These are phyloP conservation scores for Nicator chloris DNA, from an alignment of 2,113 vertebrate species.

Conservation along the genomic window DNA sequence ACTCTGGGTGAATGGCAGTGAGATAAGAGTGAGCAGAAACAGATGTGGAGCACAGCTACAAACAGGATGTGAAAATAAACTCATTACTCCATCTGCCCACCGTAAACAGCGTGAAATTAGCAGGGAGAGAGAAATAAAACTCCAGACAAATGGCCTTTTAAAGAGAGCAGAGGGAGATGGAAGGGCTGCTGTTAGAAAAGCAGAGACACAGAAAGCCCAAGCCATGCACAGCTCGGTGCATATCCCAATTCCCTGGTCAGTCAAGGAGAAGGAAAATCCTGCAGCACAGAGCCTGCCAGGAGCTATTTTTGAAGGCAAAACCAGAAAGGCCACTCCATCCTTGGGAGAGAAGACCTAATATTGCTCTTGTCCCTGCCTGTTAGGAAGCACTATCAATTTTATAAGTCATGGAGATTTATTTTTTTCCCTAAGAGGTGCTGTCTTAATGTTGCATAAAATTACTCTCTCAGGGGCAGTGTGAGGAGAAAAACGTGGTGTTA, in stretches of 20 bases:
- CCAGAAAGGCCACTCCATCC: not conserved
- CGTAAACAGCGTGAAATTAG: conserved; percentile 40
- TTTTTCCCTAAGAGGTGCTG: not conserved
- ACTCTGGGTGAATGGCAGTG: not conserved
- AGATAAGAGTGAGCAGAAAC: conserved; percentile 26
- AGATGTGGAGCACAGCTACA: conserved; percentile 6
- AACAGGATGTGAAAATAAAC: conserved; percentile 59
- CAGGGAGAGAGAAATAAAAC: conserved; percentile 33
- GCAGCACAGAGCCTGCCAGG: accelerated
- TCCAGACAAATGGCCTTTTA: conserved; percentile 44
- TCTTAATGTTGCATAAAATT: conserved; percentile 61
- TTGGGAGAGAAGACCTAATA: not conserved
- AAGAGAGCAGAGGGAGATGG: conserved; percentile 27
- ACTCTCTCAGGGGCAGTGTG: conserved; percentile 25
- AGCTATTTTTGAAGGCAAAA: not conserved
- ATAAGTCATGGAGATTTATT: not conserved
- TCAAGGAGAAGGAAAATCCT: not conserved
- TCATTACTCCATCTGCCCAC: conserved; percentile 50
- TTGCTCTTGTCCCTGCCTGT: not conserved
- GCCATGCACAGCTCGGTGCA: accelerated
- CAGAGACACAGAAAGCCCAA: not conserved
- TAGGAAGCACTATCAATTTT: not conserved
- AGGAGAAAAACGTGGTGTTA: not conserved
- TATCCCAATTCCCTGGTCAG: not conserved
- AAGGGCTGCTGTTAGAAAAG: not conserved